Evolutionary conservation across 2,888 invertebrate genomes (phyloP).

Genomic region (Drosophila mercatorum): DNA sequence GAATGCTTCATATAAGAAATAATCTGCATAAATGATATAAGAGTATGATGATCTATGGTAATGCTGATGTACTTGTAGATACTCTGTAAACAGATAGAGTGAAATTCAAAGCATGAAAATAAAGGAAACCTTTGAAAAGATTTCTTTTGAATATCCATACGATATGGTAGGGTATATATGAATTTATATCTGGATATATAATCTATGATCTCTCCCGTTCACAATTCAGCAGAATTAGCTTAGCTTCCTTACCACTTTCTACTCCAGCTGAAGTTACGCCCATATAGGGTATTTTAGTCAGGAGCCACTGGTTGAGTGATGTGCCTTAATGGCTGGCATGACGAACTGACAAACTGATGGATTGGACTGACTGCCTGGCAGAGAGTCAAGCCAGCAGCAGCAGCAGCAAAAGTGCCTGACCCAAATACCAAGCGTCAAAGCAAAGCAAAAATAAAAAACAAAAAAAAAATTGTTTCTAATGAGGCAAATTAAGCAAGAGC

Average conservation of each 20-base stretch:
- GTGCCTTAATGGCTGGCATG: conserved; percentile 45
- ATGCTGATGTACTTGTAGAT: too few relatives aligned
- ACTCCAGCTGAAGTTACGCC: not conserved
- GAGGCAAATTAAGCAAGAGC: conserved; percentile 76
- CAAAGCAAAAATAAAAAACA: conserved; percentile 11
- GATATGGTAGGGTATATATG: not conserved
- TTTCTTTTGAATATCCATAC: too few relatives aligned
- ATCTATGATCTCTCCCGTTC: not conserved
- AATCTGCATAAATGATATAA: too few relatives aligned
- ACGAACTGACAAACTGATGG: conserved; percentile 40
- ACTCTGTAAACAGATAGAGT: too few relatives aligned
- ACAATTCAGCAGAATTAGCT: not conserved
- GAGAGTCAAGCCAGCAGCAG: conserved; percentile 20
- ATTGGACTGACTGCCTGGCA: conserved; percentile 25
- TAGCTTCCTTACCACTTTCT: not conserved
- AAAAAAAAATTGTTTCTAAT: conserved; percentile 67
- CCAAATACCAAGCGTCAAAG: conserved; percentile 50
- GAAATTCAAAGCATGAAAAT: too few relatives aligned
- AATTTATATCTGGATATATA: not conserved
- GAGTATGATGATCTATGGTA: not conserved
- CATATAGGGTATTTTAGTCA: conserved; percentile 1
- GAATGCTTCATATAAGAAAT: not conserved
- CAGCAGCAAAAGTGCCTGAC: conserved; percentile 56
- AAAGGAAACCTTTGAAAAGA: too few relatives aligned
- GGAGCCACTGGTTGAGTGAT: conserved; percentile 22